Evolutionary conservation across 2,888 invertebrate genomes (phyloP), one percentile per base, ranked within the genome.

Genomic region (Amorpha juglandis): DNA sequence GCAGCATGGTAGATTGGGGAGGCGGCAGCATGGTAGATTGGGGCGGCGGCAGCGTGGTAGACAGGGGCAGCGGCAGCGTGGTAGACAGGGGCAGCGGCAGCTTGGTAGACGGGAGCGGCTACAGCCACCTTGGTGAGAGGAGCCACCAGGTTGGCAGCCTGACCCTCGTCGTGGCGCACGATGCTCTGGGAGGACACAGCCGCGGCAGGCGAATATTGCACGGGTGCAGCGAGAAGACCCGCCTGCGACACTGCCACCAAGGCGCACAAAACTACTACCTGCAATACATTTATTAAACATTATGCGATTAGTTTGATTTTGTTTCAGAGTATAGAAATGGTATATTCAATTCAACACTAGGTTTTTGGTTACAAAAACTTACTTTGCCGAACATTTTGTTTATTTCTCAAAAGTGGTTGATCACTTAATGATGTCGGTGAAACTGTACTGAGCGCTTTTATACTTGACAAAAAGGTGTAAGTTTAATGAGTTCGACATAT

Each of bases 171-270:
- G 72, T 75, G 78, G 65, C 84, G 78, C 63, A 81, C 74, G 69
- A 79, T 75, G 71, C 74, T 79, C 63, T 75, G 71, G 6, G 87
- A 87, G 42, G 89, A 89, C 58, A 88, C 83, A 58, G 86, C 84
- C 7, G 74, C 75, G 33, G 86, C 83, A 0, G 79, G 68, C 0
- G 85, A 81, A 74, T 84, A 84, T 74, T 88, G 87, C 6, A 67
- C 75, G 21, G 94, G 77, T 68, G 77, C 78, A 33, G 85, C 72
- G 73, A 87, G 69, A 8, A 88, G 80, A 67, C 87, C 88, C 1
- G 86, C 87, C 71, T 84, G 78, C 67, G 82, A 75, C 64, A 80
- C 84, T 2, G 84, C 85, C 75, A 83, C 76, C 45, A 84, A 70
- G 52, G 82, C 81, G 70, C 80, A 83, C 47, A 88, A 70, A 19